Evolutionary conservation across 2,888 invertebrate species (phyloP), one percentile per base, ranked within the genome.

Genomic region (Tanytarsus gracilentus): DNA sequence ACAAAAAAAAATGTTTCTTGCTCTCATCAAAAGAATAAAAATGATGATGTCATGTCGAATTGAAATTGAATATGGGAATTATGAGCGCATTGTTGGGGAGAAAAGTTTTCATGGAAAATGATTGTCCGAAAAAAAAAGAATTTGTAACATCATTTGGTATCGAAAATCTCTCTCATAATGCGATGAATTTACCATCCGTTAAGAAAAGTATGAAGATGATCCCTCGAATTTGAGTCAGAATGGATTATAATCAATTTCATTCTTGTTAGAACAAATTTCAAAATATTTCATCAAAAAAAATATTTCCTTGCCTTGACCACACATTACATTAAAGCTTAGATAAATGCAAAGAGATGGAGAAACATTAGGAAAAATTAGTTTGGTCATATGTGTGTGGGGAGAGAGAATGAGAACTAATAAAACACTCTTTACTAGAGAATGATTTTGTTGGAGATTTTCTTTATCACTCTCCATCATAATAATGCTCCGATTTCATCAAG

Each of bases 21-120:
- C 39, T 29, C 7, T 23, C 25, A 8, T 55, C 16, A 40, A 40
- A 33, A 11, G 40, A 48, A 44, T 26, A n/a, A 7, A 30, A 29
- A 53, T 58, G 58, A 58, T 58, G 58, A 58, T 58, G 58, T 58
- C 58, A 58, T 58, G 26, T 36, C 16, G 36, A 33, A 44, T 44
- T 44, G 44, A 44, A 44, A 44, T 44, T 44, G 44, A 44, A 44
- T 44, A 44, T 18, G 36, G 36, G 36, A 36, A 36, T 36, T 36
- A 36, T 36, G 36, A 36, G n/a, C n/a, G n/a, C n/a, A n/a, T n/a
- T n/a, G n/a, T n/a, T n/a, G n/a, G n/a, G n/a, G n/a, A 36, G 36
- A 16, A 36, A 36, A 44, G 6, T 44, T 21, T 44, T 18, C 21
- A 21, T 36, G 36, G 36, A 36, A 36, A 36, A 36, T 36, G 36